phyloP scores from a whole-genome alignment of 1,140 invertebrate genomes.

The Meteorus sp. region DNA sequence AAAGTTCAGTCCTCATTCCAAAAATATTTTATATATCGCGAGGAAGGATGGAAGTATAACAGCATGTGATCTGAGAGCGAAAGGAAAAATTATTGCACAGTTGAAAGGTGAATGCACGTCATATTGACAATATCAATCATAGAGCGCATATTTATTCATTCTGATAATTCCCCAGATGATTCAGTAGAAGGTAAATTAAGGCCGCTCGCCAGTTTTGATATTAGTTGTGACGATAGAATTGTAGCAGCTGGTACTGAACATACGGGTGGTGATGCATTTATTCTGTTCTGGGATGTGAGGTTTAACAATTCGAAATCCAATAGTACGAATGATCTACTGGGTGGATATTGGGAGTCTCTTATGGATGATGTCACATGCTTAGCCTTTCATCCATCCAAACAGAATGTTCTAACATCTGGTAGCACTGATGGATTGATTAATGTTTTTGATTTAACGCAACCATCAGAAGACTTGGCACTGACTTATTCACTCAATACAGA shows the following conservation, averaged over 20 bases:
- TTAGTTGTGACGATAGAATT: conserved; percentile 72
- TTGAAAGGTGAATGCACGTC: conserved; percentile 60
- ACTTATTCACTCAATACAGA: conserved; percentile 80
- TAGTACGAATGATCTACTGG: conserved; percentile 65
- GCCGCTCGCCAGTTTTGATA: conserved; percentile 73
- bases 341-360: conserved; percentile 85
- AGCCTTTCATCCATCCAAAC: conserved; percentile 74
- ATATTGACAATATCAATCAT: conserved; percentile 34
- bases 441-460: conserved; percentile 76
- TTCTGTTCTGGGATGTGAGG: conserved; percentile 83
- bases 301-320: conserved; percentile 43
- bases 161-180: conserved; percentile 47
- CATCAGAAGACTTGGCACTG: conserved; percentile 80
- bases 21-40: conserved; percentile 65
- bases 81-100: conserved; percentile 59
- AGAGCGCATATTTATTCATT: too few species aligned
- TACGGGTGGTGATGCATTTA: conserved; percentile 70
- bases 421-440: conserved; percentile 87
- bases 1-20: conserved; percentile 64
- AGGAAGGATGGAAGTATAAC: conserved; percentile 65
- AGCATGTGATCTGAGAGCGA: conserved; percentile 67
- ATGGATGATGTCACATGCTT: conserved; percentile 82
- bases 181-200: conserved; percentile 57
- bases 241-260: conserved; percentile 78
- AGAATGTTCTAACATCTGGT: conserved; percentile 72